Conservation (phyloP, 2,888 invertebrate species). For the Agriopis marginaria region DNA sequence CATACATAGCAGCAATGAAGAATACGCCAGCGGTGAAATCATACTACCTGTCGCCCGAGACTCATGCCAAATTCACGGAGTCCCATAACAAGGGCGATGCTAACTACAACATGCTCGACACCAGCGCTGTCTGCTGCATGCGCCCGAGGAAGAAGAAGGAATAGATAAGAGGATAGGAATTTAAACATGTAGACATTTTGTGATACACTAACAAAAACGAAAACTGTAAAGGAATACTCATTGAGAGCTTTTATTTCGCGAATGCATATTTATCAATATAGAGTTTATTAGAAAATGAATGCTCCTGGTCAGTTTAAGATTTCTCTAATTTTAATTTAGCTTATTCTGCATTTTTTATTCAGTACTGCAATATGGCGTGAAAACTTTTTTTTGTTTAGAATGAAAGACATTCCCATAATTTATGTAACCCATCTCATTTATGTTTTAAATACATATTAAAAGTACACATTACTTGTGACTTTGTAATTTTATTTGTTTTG, state of each 20-base stretch:
- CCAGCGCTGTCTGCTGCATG: slow-evolving; percentile 78
- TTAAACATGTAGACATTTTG: no score
- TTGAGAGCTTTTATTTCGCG: no score
- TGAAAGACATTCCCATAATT: slow-evolving; percentile 8
- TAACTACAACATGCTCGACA: slow-evolving; percentile 89
- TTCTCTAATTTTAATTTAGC: not conserved
- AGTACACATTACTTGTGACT: not conserved
- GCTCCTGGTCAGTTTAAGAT: not conserved
- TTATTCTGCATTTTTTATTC: not conserved
- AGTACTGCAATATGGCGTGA: not conserved
- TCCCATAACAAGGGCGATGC: slow-evolving; percentile 88
- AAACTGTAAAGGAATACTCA: no score
- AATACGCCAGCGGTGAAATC: slow-evolving; percentile 89
- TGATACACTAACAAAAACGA: no score
- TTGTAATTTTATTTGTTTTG: not conserved
- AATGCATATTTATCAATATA: no score
- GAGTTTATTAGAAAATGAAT: no score
- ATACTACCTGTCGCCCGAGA: slow-evolving; percentile 88
- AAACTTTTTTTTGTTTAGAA: not conserved
- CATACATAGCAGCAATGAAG: slow-evolving; percentile 90
- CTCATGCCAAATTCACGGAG: slow-evolving; percentile 90
- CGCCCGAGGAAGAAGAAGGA: slow-evolving; percentile 83
- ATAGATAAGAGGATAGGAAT: slow-evolving; percentile 49
- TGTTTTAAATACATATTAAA: slow-evolving; percentile 4
- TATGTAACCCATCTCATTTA: not conserved